phyloP scores from a whole-genome alignment of 2,888 invertebrate genomes.

The Lydus trimaculatus region DNA sequence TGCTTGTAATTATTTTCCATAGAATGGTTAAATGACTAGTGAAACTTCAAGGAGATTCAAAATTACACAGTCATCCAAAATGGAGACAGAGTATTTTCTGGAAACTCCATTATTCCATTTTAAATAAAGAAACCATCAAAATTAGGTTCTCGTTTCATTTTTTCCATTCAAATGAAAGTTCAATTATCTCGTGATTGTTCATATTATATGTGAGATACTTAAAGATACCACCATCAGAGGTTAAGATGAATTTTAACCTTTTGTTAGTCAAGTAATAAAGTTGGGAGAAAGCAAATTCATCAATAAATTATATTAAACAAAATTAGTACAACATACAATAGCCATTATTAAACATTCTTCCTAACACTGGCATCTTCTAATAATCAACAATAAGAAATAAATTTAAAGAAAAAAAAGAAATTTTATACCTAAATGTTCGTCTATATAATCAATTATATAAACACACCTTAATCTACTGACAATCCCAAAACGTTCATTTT shows the following conservation, averaged over 20 bases:
- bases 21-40: no score
- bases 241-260: slow-evolving; percentile 3
- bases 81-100: no score
- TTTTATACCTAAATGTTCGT: neutral
- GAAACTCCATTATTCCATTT: no score
- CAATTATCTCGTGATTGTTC: neutral
- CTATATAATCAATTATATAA: slow-evolving; percentile 21
- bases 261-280: neutral
- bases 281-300: neutral
- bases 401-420: neutral
- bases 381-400: neutral
- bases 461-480: slow-evolving; percentile 27
- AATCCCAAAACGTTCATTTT: slow-evolving; percentile 21
- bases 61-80: no score
- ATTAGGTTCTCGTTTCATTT: neutral
- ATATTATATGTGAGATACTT: neutral
- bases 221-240: neutral
- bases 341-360: neutral
- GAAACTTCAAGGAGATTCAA: no score
- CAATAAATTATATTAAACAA: neutral
- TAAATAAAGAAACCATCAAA: neutral
- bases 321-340: neutral
- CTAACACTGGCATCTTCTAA: neutral
- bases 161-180: neutral
- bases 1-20: no score